A percentile compares a stretch with the other conserved stretches of the same genome.
phyloP scores from a whole-genome alignment of 2,113 vertebrate species.

The Eurystomus gularis region DNA sequence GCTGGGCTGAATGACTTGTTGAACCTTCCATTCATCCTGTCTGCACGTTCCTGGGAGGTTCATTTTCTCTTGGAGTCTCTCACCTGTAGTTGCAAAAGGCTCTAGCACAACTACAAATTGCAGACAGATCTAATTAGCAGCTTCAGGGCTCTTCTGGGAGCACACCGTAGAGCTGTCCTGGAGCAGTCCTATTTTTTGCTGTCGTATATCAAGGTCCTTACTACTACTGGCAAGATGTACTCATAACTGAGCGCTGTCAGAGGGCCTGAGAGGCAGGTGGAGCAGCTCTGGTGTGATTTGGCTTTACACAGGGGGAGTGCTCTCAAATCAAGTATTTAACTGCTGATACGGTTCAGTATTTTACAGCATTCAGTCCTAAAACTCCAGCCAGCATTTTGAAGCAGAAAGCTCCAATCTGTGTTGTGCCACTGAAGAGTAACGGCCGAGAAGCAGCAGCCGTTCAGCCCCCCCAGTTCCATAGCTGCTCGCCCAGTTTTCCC shows the following conservation, averaged over 20 bases:
- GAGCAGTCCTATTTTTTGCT: not conserved
- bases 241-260: not conserved
- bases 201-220: not conserved
- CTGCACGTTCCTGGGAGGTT: not conserved
- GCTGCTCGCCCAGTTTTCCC: not conserved
- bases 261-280: not conserved
- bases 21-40: not conserved
- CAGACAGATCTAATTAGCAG: not conserved
- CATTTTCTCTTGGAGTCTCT: not conserved
- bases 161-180: not conserved
- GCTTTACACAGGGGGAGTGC: not conserved
- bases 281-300: not conserved
- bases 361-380: not conserved
- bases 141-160: not conserved
- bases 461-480: not conserved
- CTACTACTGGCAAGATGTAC: not conserved
- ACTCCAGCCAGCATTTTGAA: not conserved
- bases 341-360: not conserved
- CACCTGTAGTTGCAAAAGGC: not conserved
- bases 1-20: not conserved
- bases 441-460: not conserved
- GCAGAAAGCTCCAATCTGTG: not conserved
- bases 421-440: not conserved
- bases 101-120: not conserved
- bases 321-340: not conserved